These are phyloP conservation scores for Columba janthina DNA, from an alignment of 2,113 vertebrate genomes.

Conservation along the genomic window DNA sequence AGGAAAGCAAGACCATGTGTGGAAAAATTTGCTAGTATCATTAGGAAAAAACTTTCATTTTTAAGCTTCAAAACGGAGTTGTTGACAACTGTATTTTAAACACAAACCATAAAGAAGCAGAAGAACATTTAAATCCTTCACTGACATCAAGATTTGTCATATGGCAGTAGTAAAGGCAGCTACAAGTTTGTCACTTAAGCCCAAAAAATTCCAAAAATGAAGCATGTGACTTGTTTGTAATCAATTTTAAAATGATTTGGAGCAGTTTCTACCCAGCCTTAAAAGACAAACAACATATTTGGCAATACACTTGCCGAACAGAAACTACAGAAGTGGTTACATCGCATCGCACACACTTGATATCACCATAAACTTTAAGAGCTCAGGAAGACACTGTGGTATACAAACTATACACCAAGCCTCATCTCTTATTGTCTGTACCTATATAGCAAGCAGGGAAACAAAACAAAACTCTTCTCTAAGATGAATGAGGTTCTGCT, in stretches of 20 bases:
- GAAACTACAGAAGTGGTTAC: background rate
- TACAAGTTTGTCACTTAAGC: constrained; percentile 1
- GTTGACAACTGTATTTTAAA: background rate
- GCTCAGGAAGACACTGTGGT: background rate
- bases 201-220: constrained; percentile 24
- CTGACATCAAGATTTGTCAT: background rate
- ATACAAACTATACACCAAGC: background rate
- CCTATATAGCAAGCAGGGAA: background rate
- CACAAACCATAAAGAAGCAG: background rate
- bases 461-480: background rate
- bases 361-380: background rate
- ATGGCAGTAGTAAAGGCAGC: background rate
- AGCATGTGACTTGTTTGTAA: background rate
- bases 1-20: background rate
- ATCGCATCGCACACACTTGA: background rate
- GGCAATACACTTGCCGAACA: background rate
- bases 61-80: background rate
- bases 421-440: background rate
- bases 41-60: background rate
- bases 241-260: constrained; percentile 15
- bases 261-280: background rate
- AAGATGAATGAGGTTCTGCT: background rate
- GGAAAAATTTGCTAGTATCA: background rate
- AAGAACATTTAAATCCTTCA: background rate
- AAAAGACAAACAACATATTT: background rate